These are phyloP conservation scores for Archips crataeganus DNA, from an alignment of 2,888 invertebrate genomes.

Conservation along the genomic window DNA sequence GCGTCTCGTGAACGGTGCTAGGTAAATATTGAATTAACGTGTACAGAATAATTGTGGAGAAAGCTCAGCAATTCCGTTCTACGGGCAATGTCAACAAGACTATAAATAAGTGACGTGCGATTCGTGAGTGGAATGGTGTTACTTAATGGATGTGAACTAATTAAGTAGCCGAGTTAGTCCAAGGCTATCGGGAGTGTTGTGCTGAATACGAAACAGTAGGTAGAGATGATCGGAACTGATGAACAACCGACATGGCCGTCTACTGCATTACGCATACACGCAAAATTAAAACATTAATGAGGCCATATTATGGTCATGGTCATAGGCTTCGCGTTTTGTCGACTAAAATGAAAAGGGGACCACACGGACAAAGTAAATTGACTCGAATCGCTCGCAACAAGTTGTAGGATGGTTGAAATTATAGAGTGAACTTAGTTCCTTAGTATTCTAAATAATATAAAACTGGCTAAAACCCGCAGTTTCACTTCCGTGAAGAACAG, in stretches of 20 bases:
- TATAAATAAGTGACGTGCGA: slow-evolving; percentile 34
- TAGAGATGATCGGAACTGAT: slow-evolving; percentile 3
- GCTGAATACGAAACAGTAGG: background rate
- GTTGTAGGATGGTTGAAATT: no score
- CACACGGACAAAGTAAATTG: background rate
- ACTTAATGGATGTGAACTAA: slow-evolving; percentile 10
- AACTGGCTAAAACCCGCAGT: no score
- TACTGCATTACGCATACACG: background rate
- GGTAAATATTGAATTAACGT: slow-evolving; percentile 83
- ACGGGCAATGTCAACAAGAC: slow-evolving; percentile 43
- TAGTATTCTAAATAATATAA: no score
- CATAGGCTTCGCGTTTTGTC: background rate
- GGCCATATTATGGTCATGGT: background rate
- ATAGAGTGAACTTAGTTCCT: background rate
- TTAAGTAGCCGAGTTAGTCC: slow-evolving; percentile 4
- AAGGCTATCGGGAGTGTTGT: background rate
- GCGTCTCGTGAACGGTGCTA: slow-evolving; percentile 67
- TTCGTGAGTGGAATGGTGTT: slow-evolving; percentile 31
- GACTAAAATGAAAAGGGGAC: background rate
- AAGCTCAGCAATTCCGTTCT: slow-evolving; percentile 57
- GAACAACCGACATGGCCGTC: background rate
- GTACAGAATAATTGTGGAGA: slow-evolving; percentile 79
- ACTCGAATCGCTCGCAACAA: background rate
- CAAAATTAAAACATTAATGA: background rate
- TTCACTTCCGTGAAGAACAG: no score